Conservation (phyloP, 1,140 invertebrate species). For the Drosophila kikkawai region DNA sequence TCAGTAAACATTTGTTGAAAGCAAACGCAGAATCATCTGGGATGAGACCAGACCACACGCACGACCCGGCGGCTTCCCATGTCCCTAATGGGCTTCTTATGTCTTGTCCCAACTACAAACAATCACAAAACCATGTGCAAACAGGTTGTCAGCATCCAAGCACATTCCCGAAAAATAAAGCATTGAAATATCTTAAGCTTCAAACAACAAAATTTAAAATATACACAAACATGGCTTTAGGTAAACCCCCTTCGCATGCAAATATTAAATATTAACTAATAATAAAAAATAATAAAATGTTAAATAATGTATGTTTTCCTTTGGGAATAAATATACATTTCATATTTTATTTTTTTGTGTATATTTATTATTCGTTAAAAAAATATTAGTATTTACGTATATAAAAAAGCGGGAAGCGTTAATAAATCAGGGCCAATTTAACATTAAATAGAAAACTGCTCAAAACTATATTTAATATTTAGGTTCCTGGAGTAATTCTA, state of each 20-base stretch:
- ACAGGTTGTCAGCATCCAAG: conserved; percentile 20
- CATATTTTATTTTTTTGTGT: too few species aligned
- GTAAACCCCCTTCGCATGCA: not conserved
- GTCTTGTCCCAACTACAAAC: conserved; percentile 24
- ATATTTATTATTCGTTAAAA: too few species aligned
- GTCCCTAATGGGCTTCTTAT: conserved; percentile 38
- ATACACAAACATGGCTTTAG: not conserved
- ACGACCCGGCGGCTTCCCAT: not conserved
- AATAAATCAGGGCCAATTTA: too few species aligned
- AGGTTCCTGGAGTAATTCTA: not conserved
- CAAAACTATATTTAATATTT: not conserved
- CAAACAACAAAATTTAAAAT: not conserved
- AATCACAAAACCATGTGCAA: conserved; percentile 31
- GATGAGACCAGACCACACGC: conserved; percentile 22
- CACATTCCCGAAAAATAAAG: not conserved
- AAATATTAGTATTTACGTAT: too few species aligned
- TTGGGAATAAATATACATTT: too few species aligned
- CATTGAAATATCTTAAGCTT: not conserved
- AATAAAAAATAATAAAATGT: too few species aligned
- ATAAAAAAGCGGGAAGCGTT: too few species aligned
- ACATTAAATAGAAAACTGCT: not conserved
- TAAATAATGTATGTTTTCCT: too few species aligned
- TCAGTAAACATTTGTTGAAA: conserved; percentile 13
- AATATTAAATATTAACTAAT: not conserved
- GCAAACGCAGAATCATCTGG: conserved; percentile 9